phyloP scores from a whole-genome alignment of 2,888 invertebrate species.

The Geotrupes spiniger region DNA sequence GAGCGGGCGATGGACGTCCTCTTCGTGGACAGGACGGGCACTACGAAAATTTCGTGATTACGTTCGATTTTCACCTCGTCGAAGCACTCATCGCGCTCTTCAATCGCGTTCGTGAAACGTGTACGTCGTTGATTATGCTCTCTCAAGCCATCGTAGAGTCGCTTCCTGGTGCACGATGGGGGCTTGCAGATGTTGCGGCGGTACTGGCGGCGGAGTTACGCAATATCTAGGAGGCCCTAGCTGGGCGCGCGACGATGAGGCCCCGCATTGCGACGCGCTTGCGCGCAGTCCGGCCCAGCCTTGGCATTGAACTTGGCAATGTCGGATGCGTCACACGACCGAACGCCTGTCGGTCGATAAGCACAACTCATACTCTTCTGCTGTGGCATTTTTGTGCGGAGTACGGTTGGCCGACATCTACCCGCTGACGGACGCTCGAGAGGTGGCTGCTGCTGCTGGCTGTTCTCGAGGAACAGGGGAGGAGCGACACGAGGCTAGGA shows the following conservation, averaged over 20 bases:
- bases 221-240: slow-evolving; percentile 41
- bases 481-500: slow-evolving; percentile 1
- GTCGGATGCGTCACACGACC: slow-evolving; percentile 38
- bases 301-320: slow-evolving; percentile 81
- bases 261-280: slow-evolving; percentile 60
- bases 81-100: too few species aligned
- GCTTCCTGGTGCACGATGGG: slow-evolving; percentile 34
- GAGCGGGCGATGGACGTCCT: slow-evolving; percentile 30
- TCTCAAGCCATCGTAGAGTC: slow-evolving; percentile 29
- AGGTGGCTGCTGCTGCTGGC: too few species aligned
- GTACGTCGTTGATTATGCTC: too few species aligned
- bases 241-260: slow-evolving; percentile 41
- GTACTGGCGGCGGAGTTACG: slow-evolving; percentile 39
- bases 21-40: slow-evolving; percentile 25
- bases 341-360: slow-evolving; percentile 22
- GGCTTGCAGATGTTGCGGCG: slow-evolving; percentile 39
- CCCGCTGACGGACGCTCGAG: slow-evolving; percentile 12
- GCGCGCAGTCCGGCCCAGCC: slow-evolving; percentile 55
- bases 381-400: slow-evolving; percentile 1
- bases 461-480: slow-evolving; percentile 2
- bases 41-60: slow-evolving; percentile 23
- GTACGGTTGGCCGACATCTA: slow-evolving; percentile 8
- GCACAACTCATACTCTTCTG: slow-evolving; percentile 9
- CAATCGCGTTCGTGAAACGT: too few species aligned
- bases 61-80: slow-evolving; percentile 5